Evolutionary conservation across 2,888 invertebrate species (phyloP).

Genomic region (Nomada lathburiana): DNA sequence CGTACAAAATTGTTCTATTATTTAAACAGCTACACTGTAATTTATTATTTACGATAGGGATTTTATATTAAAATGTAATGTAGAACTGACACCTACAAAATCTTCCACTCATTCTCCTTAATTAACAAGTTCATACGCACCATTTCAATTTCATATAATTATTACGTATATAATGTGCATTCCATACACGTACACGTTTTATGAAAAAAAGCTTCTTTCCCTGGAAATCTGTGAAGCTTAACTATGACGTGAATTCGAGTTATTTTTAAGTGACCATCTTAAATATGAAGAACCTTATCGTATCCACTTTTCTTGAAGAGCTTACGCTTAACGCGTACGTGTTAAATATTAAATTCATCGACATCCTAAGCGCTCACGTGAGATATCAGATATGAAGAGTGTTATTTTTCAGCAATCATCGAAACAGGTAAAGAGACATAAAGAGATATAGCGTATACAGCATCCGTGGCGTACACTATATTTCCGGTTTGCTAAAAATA

Average conservation of each 20-base stretch:
- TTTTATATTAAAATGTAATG: no score
- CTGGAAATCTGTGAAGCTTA: slow-evolving; percentile 12
- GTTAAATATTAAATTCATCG: slow-evolving; percentile 7
- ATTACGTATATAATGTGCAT: not conserved
- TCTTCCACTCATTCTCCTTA: not conserved
- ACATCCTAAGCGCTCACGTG: not conserved
- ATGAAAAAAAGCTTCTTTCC: not conserved
- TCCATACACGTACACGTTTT: not conserved
- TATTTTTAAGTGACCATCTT: slow-evolving; percentile 32
- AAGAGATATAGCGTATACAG: slow-evolving; percentile 19
- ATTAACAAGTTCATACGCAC: not conserved
- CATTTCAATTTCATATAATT: not conserved
- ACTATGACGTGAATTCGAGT: slow-evolving; percentile 31
- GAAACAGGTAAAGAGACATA: slow-evolving; percentile 33
- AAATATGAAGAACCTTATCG: slow-evolving; percentile 23
- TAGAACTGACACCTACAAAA: no score
- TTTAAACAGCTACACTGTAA: no score
- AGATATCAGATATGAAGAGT: not conserved
- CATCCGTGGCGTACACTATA: slow-evolving; percentile 29
- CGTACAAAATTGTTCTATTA: no score
- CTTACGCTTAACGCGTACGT: no score
- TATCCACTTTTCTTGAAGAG: not conserved
- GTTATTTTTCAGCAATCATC: not conserved
- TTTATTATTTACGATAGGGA: no score
- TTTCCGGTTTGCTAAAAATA: slow-evolving; percentile 67